Percentiles rank a stretch among this genome's conserved stretches.
Conservation (phyloP, 2,888 invertebrate genomes). For the Tigriopus californicus region DNA sequence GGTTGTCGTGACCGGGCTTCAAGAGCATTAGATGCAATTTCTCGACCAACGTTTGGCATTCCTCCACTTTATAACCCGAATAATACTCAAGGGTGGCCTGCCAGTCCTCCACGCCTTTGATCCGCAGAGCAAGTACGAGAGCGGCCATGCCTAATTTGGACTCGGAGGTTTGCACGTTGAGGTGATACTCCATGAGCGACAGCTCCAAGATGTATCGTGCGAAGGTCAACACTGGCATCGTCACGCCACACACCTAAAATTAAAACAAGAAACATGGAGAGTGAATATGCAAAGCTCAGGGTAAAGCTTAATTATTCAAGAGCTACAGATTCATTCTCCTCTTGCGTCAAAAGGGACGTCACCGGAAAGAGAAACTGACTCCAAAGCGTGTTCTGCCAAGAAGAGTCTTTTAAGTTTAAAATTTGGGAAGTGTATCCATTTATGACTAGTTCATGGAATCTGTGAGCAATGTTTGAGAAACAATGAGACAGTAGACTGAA, state of each 20-base stretch:
- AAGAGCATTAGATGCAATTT: constrained; percentile 55
- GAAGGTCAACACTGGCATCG: constrained; percentile 78
- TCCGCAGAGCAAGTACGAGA: constrained; percentile 64
- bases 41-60: constrained; percentile 49
- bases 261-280: too few relatives aligned
- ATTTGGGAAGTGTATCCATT: too few relatives aligned
- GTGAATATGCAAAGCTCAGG: too few relatives aligned
- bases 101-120: constrained; percentile 53
- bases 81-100: constrained; percentile 54
- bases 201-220: constrained; percentile 85
- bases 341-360: neutral
- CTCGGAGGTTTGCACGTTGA: constrained; percentile 49
- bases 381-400: too few relatives aligned
- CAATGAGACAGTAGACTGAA: too few relatives aligned
- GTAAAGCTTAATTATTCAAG: neutral
- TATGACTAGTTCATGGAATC: too few relatives aligned
- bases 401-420: too few relatives aligned
- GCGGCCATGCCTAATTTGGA: constrained; percentile 77
- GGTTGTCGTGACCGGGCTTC: constrained; percentile 52
- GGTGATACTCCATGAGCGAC: constrained; percentile 74
- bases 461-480: too few relatives aligned
- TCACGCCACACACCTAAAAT: constrained; percentile 37
- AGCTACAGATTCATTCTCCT: neutral
- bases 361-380: too few relatives aligned
- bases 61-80: constrained; percentile 51